Conservation (phyloP, 2,888 invertebrate species). For the Coronaproctus castanopsis region DNA sequence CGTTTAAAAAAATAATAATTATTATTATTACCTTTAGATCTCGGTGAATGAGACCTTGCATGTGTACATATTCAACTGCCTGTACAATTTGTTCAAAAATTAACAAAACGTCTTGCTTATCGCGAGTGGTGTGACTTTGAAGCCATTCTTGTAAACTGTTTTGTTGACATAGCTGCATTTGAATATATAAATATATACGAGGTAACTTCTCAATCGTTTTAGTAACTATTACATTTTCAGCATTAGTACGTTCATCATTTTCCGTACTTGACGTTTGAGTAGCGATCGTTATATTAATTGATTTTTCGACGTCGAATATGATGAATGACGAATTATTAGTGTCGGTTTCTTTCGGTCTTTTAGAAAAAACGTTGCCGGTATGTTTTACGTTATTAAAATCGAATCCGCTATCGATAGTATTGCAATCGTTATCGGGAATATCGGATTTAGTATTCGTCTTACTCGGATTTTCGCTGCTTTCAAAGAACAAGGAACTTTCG, state of each 20-base stretch:
- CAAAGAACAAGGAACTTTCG: too few species aligned
- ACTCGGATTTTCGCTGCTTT: too few species aligned
- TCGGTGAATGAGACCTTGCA: slow-evolving; percentile 78
- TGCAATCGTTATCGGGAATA: too few species aligned
- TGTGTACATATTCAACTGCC: slow-evolving; percentile 89
- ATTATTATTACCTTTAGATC: slow-evolving; percentile 75
- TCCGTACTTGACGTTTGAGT: background rate
- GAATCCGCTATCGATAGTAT: too few species aligned
- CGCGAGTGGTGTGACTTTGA: slow-evolving; percentile 30
- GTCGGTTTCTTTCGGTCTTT: too few species aligned
- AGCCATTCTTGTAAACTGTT: slow-evolving; percentile 87
- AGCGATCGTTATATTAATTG: background rate
- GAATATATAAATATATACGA: slow-evolving; percentile 72
- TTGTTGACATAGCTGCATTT: slow-evolving; percentile 86
- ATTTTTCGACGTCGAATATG: too few species aligned
- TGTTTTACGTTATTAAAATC: too few species aligned
- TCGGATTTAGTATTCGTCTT: too few species aligned
- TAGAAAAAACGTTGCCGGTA: too few species aligned
- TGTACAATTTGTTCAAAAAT: slow-evolving; percentile 79
- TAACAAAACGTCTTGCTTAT: slow-evolving; percentile 32
- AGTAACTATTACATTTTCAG: too few species aligned
- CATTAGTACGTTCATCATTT: background rate
- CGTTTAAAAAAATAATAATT: too few species aligned
- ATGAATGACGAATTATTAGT: too few species aligned
- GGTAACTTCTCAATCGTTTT: slow-evolving; percentile 17